Evolutionary conservation across 1,140 invertebrate species (phyloP), one percentile per base, ranked within the genome.

Genomic region (Caenorhabditis inopinata): DNA sequence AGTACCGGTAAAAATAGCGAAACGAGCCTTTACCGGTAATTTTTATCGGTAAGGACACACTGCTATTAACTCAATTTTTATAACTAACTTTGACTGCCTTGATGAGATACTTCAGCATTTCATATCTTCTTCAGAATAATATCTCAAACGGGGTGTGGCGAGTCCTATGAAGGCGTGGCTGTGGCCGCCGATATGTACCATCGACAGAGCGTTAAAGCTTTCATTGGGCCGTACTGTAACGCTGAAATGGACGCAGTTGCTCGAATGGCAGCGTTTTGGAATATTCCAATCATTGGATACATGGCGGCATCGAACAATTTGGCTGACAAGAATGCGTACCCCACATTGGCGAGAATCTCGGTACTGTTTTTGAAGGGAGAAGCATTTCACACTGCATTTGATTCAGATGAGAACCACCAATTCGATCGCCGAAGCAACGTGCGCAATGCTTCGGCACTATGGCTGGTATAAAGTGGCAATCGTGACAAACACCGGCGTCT

Each of bases 181-280:
- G 84, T 85, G 2, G 84, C 82, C 32, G 83, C 84, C 5, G 82
- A 85, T 45, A 85, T 85, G 84, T 85, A 85, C 42, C 84, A 85
- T 73, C 49, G 80, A 0, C 80, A 84, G 27, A 84, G 83, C 53
- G 77, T 84, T 1, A 82, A 84, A 75, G 83, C 83, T 14, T 84
- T 83, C 75, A 84, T 84, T 46, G 80, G 83, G 11, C 80, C 76
- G 1, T 84, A 84, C 23, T 84, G 83, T 78, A 84, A 83, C 74
- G 80, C 83, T 77, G 85, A 86, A 84, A 81, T 86, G 82, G 85
- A 86, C 38, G 85, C 85, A 14, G 85, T 86, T 14, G 79, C 82
- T n/a, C 81, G 86, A 25, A 86, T 86, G 85, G 84, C 84, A n/a
- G 82, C 84, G n/a, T 86, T 84, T 42, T 86, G 85, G 85, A 86